Conservation (phyloP, 2,797 vertebrate species). For the Scleropages formosus region DNA sequence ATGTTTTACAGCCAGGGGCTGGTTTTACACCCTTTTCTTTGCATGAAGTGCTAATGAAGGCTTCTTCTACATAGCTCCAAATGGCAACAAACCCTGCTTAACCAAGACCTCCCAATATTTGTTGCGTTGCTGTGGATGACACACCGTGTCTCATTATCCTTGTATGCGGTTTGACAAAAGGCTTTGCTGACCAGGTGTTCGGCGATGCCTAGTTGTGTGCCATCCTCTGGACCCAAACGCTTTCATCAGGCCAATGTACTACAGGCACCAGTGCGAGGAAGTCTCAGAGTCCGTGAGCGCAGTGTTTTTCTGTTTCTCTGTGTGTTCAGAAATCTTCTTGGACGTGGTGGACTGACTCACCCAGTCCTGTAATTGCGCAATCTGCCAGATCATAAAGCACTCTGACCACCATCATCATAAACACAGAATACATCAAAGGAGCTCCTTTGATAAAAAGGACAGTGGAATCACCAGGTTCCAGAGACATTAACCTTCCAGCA, state of each 20-base stretch:
- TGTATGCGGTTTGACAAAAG: neutral
- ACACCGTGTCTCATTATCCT: neutral
- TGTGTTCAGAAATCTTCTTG: neutral
- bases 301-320: slow-evolving; percentile 20
- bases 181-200: slow-evolving; percentile 1
- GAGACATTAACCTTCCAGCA: slow-evolving; percentile 38
- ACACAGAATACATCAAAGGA: slow-evolving; percentile 28
- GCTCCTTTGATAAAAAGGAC: slow-evolving; percentile 30
- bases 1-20: neutral
- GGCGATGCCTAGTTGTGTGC: slow-evolving; percentile 17
- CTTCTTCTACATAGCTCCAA: neutral
- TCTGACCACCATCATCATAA: neutral
- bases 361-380: slow-evolving; percentile 20
- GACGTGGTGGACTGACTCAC: slow-evolving; percentile 7
- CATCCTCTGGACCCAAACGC: neutral
- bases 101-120: neutral
- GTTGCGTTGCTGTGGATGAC: neutral
- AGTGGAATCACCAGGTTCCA: slow-evolving; percentile 34
- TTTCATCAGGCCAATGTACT: neutral
- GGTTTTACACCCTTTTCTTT: neutral
- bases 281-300: slow-evolving; percentile 30
- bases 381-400: neutral
- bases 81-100: no score
- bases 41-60: neutral
- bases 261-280: neutral